These are phyloP conservation scores for Pseudochirops corinnae DNA, from an alignment of 2,797 vertebrate genomes.

Conservation along the genomic window DNA sequence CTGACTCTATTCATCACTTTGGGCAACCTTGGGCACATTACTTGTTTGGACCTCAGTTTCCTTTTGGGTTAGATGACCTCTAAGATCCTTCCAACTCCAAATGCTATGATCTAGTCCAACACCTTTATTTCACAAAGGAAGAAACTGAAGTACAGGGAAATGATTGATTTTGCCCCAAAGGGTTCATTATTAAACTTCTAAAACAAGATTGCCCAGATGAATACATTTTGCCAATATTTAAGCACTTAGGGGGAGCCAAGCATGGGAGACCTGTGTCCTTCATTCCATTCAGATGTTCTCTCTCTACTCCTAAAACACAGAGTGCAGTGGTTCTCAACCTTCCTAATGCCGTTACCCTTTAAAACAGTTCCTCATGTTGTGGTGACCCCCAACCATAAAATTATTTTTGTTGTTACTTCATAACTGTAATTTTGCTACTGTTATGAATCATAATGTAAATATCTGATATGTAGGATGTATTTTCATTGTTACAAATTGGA, in stretches of 20 bases:
- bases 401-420: too few relatives aligned
- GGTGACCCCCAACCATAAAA: too few relatives aligned
- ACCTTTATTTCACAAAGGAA: not conserved
- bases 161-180: not conserved
- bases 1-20: not conserved
- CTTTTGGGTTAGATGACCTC: not conserved
- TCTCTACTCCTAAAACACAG: not conserved
- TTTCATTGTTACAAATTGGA: too few relatives aligned
- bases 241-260: rapidly evolving
- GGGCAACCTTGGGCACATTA: not conserved
- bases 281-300: not conserved
- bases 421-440: too few relatives aligned
- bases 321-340: too few relatives aligned
- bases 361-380: too few relatives aligned
- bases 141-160: not conserved
- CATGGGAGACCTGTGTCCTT: rapidly evolving
- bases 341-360: too few relatives aligned
- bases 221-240: not conserved
- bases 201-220: not conserved
- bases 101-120: not conserved
- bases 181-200: not conserved
- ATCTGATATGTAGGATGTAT: too few relatives aligned
- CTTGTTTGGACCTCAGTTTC: not conserved
- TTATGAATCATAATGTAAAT: too few relatives aligned
- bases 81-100: not conserved